Conservation (phyloP, 2,113 vertebrate species). For the Cynoglossus semilaevis region DNA sequence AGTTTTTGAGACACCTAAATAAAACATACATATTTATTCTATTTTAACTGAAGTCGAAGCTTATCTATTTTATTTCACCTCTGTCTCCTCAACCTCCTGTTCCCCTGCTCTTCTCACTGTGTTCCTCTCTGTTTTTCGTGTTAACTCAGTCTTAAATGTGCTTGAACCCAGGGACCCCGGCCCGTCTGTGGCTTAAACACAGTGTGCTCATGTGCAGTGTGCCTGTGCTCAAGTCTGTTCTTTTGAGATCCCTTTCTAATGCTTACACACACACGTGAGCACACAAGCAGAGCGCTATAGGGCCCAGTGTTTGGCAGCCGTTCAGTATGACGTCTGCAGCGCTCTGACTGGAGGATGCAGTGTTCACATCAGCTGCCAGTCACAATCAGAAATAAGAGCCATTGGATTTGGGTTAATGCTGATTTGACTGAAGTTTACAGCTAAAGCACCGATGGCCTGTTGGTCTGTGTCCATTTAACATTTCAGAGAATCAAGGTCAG, state of each 20-base stretch:
- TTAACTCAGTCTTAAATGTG: constrained; percentile 63
- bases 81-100: constrained; percentile 34
- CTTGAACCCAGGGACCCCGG: constrained; percentile 65
- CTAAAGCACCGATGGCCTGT: background rate
- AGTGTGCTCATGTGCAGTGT: constrained; percentile 59
- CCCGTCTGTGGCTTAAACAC: constrained; percentile 68
- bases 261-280: constrained; percentile 22
- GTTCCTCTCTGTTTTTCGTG: constrained; percentile 25
- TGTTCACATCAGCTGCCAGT: constrained; percentile 75
- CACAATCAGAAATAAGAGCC: constrained; percentile 71
- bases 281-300: constrained; percentile 50
- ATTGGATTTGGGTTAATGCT: constrained; percentile 39
- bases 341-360: constrained; percentile 59
- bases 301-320: constrained; percentile 66
- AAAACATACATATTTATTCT: constrained; percentile 28
- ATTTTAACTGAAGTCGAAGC: constrained; percentile 43
- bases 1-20: constrained; percentile 39
- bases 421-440: constrained; percentile 32
- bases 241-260: constrained; percentile 49
- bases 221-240: constrained; percentile 50
- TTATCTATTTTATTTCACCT: constrained; percentile 23
- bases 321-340: constrained; percentile 63
- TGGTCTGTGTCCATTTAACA: background rate
- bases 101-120: constrained; percentile 49
- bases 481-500: constrained; percentile 1